Conservation (phyloP, 1,140 invertebrate genomes). For the Hermetia illucens region DNA sequence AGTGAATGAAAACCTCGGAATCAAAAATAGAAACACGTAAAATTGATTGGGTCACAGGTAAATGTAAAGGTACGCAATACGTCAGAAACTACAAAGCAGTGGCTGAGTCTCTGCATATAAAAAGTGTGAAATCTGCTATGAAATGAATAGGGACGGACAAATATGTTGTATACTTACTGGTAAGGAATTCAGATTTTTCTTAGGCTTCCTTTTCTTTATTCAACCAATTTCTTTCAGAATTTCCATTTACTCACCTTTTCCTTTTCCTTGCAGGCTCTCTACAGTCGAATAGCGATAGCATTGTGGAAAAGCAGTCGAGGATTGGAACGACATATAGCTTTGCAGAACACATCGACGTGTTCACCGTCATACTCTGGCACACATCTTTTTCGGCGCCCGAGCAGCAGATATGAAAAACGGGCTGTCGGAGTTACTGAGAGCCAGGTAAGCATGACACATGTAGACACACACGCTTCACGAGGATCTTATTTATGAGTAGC, state of each 20-base stretch:
- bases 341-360: conserved; percentile 12
- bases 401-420: conserved; percentile 30
- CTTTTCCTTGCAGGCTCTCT: conserved; percentile 37
- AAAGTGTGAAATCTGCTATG: neutral
- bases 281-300: conserved; percentile 56
- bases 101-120: too few species aligned
- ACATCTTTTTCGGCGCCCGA: conserved; percentile 16
- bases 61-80: too few species aligned
- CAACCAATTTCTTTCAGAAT: neutral
- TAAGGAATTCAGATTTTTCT: neutral
- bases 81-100: too few species aligned
- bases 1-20: too few species aligned
- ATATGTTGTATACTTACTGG: neutral
- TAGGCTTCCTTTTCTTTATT: neutral
- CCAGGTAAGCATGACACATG: conserved; percentile 16
- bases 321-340: conserved; percentile 33
- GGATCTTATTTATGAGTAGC: too few species aligned
- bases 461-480: too few species aligned
- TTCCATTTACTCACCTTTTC: neutral
- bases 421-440: conserved; percentile 27
- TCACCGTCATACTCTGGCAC: neutral
- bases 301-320: conserved; percentile 53
- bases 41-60: too few species aligned
- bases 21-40: too few species aligned
- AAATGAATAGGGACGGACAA: neutral